Conservation (phyloP, 2,113 vertebrate genomes). For the Salvator merianae region DNA sequence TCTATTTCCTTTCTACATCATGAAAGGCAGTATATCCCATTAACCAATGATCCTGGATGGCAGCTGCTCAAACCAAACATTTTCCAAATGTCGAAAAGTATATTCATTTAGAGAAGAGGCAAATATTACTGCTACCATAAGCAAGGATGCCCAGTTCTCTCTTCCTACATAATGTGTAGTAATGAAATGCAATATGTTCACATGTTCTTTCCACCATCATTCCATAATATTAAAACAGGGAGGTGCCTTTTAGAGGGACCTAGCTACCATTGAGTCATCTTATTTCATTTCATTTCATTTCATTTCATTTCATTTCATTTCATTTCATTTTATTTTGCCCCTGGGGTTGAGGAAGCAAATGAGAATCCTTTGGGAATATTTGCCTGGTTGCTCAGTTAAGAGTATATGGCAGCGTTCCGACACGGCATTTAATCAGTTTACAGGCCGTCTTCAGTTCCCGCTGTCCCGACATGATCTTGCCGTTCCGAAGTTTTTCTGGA, state of each 20-base stretch:
- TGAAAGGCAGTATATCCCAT: constrained; percentile 34
- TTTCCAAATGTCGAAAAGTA: constrained; percentile 53
- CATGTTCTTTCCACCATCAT: not conserved
- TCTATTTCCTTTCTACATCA: constrained; percentile 44
- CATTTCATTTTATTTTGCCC: too few relatives aligned
- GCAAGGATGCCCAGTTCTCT: not conserved
- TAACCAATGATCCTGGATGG: constrained; percentile 43
- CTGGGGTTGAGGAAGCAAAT: too few relatives aligned
- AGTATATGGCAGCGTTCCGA: too few relatives aligned
- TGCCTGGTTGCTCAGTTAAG: too few relatives aligned
- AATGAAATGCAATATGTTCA: not conserved
- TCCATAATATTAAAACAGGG: not conserved
- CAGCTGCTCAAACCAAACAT: constrained; percentile 50
- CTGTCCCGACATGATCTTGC: too few relatives aligned
- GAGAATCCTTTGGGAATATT: too few relatives aligned
- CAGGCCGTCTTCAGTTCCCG: too few relatives aligned
- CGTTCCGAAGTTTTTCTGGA: too few relatives aligned
- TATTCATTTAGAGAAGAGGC: constrained; percentile 22
- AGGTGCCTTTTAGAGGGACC: not conserved
- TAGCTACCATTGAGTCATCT: too few relatives aligned
- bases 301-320: too few relatives aligned
- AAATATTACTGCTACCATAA: not conserved
- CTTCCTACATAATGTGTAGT: not conserved
- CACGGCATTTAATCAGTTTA: too few relatives aligned
- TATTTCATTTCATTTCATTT: too few relatives aligned